Conservation (phyloP, 1,140 invertebrate species). For the Scaptomyza graminum region DNA sequence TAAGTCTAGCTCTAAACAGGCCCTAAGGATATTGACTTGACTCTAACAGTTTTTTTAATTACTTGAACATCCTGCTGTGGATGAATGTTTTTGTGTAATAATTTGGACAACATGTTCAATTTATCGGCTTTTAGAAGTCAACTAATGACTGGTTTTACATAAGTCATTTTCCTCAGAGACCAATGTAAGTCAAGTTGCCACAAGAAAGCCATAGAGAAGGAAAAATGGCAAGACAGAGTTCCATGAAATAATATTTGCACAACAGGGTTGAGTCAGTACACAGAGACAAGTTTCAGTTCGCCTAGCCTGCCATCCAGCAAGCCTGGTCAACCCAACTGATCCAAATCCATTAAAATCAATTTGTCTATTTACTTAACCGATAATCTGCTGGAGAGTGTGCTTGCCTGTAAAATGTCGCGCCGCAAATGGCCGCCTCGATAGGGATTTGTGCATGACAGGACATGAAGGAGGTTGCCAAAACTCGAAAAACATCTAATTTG, state of each 20-base stretch:
- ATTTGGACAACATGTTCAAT: neutral
- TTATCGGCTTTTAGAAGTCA: neutral
- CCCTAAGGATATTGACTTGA: no score
- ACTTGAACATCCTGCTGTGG: no score
- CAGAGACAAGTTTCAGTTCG: neutral
- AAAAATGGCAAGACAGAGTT: conserved; percentile 71
- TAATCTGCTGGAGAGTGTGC: conserved; percentile 68
- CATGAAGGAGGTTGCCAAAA: conserved; percentile 21
- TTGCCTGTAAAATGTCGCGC: conserved; percentile 58
- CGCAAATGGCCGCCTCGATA: conserved; percentile 25
- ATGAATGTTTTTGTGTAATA: no score
- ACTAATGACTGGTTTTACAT: conserved; percentile 33
- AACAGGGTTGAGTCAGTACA: conserved; percentile 52
- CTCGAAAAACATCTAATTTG: conserved; percentile 72
- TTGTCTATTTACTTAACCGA: conserved; percentile 82
- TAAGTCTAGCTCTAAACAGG: no score
- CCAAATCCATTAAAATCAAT: conserved; percentile 82
- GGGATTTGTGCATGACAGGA: conserved; percentile 45
- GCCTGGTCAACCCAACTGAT: conserved; percentile 42
- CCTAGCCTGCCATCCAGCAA: neutral
- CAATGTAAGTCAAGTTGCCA: conserved; percentile 26
- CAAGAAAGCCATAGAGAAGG: conserved; percentile 9
- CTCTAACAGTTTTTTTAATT: no score
- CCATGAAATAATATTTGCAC: conserved; percentile 77
- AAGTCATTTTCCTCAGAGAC: conserved; percentile 27